A percentile compares a stretch with the other conserved stretches of the same genome.
These are phyloP conservation scores for Entomobrya proxima DNA, from an alignment of 2,888 invertebrate genomes.

Conservation along the genomic window DNA sequence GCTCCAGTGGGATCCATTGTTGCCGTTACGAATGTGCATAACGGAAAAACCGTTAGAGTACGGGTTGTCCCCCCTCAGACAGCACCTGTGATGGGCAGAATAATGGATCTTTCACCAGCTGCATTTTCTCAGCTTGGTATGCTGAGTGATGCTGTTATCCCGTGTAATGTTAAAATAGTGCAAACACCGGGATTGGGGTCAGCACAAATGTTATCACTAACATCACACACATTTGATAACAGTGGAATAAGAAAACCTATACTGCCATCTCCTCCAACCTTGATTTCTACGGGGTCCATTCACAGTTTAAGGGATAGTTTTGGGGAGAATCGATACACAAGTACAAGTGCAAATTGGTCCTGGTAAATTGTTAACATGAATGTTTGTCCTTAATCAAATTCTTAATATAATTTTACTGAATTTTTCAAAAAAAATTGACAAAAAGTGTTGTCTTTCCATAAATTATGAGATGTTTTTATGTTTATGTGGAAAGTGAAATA, in stretches of 20 bases:
- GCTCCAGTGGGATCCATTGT: conserved; percentile 65
- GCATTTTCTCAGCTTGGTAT: conserved; percentile 67
- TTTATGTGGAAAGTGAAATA: too few relatives aligned
- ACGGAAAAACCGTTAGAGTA: conserved; percentile 57
- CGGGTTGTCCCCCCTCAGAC: conserved; percentile 63
- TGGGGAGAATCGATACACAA: too few relatives aligned
- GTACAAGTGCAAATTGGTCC: too few relatives aligned
- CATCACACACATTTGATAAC: conserved; percentile 28
- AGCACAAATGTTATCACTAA: not conserved
- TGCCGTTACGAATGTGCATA: conserved; percentile 51
- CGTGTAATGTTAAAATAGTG: conserved; percentile 52
- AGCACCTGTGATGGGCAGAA: conserved; percentile 59
- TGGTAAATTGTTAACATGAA: too few relatives aligned
- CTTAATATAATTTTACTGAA: too few relatives aligned
- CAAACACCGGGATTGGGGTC: not conserved
- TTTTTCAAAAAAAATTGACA: too few relatives aligned
- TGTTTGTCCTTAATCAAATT: too few relatives aligned
- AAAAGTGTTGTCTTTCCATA: too few relatives aligned
- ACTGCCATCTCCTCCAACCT: not conserved
- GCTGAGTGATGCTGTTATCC: conserved; percentile 61
- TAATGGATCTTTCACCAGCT: conserved; percentile 65
- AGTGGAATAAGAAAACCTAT: not conserved
- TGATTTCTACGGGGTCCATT: not conserved
- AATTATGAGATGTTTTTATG: too few relatives aligned
- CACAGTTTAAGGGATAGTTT: too few relatives aligned